phyloP scores from a whole-genome alignment of 2,113 vertebrate species.

The Ciconia stormi region DNA sequence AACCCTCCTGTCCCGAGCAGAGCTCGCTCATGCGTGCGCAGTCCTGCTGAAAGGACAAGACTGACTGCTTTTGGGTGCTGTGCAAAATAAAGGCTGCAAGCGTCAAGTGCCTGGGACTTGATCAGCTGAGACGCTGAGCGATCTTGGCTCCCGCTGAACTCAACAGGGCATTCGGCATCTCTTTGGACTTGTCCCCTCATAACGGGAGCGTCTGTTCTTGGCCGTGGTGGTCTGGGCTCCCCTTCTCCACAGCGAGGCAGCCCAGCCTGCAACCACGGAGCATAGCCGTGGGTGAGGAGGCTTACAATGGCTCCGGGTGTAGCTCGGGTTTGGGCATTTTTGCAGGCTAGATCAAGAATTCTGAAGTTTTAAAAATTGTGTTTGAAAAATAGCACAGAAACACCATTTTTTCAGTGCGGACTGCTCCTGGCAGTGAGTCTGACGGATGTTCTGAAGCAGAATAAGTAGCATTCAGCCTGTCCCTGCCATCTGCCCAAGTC shows the following conservation, averaged over 20 bases:
- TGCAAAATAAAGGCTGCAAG: background rate
- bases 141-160: background rate
- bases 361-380: background rate
- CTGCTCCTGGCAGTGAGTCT: conserved; percentile 1
- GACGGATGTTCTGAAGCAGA: background rate
- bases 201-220: background rate
- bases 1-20: background rate
- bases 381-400: background rate
- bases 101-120: background rate
- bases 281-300: background rate
- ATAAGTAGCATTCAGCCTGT: background rate
- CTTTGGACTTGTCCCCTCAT: background rate
- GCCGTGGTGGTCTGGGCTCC: background rate
- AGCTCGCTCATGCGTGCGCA: background rate
- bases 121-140: background rate
- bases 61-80: background rate
- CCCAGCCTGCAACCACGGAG: background rate
- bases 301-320: background rate
- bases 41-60: background rate
- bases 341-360: background rate
- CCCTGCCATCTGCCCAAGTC: background rate
- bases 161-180: background rate
- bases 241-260: rapidly evolving
- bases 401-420: background rate
- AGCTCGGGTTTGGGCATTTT: background rate